phyloP scores from a whole-genome alignment of 1,140 invertebrate species.

The Ganaspis sp. region DNA sequence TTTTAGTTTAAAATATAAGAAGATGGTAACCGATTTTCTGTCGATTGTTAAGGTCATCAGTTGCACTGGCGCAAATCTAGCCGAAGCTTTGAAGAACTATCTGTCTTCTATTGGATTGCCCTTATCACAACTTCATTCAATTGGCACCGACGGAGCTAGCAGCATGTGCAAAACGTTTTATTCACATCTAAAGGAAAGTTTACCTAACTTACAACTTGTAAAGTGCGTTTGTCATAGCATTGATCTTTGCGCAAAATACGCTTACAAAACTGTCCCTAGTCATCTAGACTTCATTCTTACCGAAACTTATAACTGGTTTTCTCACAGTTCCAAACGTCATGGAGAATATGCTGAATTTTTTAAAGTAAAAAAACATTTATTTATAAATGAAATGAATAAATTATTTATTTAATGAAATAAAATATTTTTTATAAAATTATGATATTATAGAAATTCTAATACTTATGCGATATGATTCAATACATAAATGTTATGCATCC shows the following conservation, averaged over 20 bases:
- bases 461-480: too few relatives aligned
- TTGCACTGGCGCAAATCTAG: conserved; percentile 24
- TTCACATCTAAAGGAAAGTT: conserved; percentile 42
- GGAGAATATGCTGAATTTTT: not conserved
- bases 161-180: conserved; percentile 61
- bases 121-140: conserved; percentile 47
- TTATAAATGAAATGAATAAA: too few relatives aligned
- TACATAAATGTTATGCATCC: too few relatives aligned
- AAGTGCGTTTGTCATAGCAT: conserved; percentile 53
- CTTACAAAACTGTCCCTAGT: not conserved
- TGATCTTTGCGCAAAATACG: not conserved
- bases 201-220: conserved; percentile 51
- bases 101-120: conserved; percentile 37
- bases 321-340: not conserved
- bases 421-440: not conserved
- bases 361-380: not conserved
- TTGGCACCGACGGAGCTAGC: conserved; percentile 54
- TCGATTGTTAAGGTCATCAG: conserved; percentile 43
- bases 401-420: too few relatives aligned
- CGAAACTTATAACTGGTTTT: not conserved
- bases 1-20: conserved; percentile 50
- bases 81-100: conserved; percentile 24
- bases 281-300: not conserved
- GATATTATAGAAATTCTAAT: too few relatives aligned
- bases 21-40: conserved; percentile 55